Evolutionary conservation across 2,888 invertebrate genomes (phyloP), one percentile per base, ranked within the genome.

Genomic region (Cremastobaeus sp.): DNA sequence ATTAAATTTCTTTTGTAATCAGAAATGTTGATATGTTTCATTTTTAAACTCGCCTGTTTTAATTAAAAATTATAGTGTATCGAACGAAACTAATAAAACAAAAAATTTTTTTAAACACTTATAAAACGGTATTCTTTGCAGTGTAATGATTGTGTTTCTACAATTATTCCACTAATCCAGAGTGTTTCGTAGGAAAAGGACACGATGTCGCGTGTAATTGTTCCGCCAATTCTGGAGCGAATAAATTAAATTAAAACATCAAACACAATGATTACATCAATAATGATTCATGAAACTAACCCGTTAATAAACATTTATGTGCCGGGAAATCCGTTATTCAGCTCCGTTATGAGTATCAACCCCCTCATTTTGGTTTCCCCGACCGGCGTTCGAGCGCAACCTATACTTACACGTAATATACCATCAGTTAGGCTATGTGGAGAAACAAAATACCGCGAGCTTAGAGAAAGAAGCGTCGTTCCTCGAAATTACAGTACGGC

Each of bases 351-450:
- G 69, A 70, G 69, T 48, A 62, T n/a, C 60, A 21, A 70, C 50
- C 60, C 54, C 35, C 62, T 70, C 55, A 54, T 62, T 62, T 70
- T 18, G 47, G 69, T 70, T 60, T 62, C 60, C 69, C 48, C 62
- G 69, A n/a, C 47, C 50, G 18, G 45, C 37, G 55, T 52, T 62
- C 41, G 48, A 35, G 39, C 39, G 37, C 20, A 70, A 39, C 69
- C 60, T 62, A 70, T 70, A 70, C 69, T 70, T 70, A 70, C 37
- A 25, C 60, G 48, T 70, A 70, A 70, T 70, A 55, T 59, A 70
- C 47, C 69, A 47, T 62, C 69, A 54, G 47, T 48, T 54, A 70
- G 60, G 69, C 48, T 60, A 70, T 70, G 62, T 54, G 55, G 54
- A 54, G 62, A 70, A 70, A 54, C 69, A 62, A 70, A 62, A 70